Evolutionary conservation across 2,797 vertebrate species (phyloP).

Genomic region (Trematocara caparti): DNA sequence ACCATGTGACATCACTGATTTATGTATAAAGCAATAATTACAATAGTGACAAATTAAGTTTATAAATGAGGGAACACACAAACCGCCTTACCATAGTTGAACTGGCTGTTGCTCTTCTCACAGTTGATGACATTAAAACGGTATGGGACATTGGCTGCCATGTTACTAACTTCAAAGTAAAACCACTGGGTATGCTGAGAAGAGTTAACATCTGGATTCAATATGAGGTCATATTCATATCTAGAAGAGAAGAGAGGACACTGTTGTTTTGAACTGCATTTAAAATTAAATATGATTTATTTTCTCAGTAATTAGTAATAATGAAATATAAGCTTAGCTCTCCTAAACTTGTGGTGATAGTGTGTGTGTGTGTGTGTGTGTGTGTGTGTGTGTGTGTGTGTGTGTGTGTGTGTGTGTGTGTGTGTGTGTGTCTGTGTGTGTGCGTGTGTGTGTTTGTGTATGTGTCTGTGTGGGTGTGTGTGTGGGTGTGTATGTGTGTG

Average conservation of each 20-base stretch:
- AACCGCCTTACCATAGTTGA: slow-evolving; percentile 87
- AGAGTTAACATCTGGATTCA: slow-evolving; percentile 85
- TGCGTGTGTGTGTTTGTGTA: too few species aligned
- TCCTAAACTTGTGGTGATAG: background rate
- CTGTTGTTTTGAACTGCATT: background rate
- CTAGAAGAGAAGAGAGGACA: slow-evolving; percentile 57
- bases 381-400: background rate
- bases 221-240: slow-evolving; percentile 88
- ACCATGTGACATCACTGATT: background rate
- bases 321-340: background rate
- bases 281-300: background rate
- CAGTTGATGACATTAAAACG: slow-evolving; percentile 94
- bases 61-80: background rate
- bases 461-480: too few species aligned
- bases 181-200: slow-evolving; percentile 89
- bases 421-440: background rate
- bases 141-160: slow-evolving; percentile 76
- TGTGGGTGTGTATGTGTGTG: too few species aligned
- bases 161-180: slow-evolving; percentile 87
- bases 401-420: too few species aligned
- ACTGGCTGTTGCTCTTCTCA: slow-evolving; percentile 93
- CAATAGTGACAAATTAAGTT: background rate
- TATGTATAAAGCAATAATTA: background rate
- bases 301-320: background rate
- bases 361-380: background rate